A percentile compares a stretch with the other conserved stretches of the same genome.
These are phyloP conservation scores for Neopipo cinnamomea DNA, from an alignment of 2,113 vertebrate genomes.

Conservation along the genomic window DNA sequence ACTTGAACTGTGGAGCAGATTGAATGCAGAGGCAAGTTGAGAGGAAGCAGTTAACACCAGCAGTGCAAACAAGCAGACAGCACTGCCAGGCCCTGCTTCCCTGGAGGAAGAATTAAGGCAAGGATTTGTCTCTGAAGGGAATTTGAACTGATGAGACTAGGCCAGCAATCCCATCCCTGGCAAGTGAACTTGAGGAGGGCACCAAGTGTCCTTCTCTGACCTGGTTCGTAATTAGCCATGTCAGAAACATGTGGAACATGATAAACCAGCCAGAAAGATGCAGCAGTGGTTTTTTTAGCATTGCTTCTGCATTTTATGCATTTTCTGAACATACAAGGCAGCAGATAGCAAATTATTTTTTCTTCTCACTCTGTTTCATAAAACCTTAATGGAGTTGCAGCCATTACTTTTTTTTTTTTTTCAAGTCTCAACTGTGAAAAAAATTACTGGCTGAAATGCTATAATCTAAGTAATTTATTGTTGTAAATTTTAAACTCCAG, in stretches of 20 bases:
- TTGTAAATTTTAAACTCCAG: not conserved
- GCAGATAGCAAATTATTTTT: not conserved
- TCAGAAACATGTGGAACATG: not conserved
- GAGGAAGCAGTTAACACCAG: constrained; percentile 62
- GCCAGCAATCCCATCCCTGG: not conserved
- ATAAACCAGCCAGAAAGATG: not conserved
- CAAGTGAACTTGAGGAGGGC: not conserved
- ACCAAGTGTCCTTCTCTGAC: constrained; percentile 8
- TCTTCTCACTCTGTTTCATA: not conserved
- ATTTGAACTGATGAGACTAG: not conserved
- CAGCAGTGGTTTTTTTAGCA: not conserved
- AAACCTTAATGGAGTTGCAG: not conserved
- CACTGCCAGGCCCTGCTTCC: constrained; percentile 44
- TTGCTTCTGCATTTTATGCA: constrained; percentile 3
- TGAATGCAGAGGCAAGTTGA: constrained; percentile 48
- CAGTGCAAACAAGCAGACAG: constrained; percentile 56
- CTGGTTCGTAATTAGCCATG: not conserved
- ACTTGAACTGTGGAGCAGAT: constrained; percentile 39
- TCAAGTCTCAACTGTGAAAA: not conserved
- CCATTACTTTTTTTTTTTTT: not conserved
- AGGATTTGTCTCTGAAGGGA: constrained; percentile 20
- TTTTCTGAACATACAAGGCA: not conserved
- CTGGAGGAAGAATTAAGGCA: constrained; percentile 49
- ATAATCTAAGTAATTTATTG: not conserved
- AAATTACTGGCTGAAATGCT: not conserved